phyloP scores from a whole-genome alignment of 2,113 vertebrate genomes.

The Ranitomeya variabilis region DNA sequence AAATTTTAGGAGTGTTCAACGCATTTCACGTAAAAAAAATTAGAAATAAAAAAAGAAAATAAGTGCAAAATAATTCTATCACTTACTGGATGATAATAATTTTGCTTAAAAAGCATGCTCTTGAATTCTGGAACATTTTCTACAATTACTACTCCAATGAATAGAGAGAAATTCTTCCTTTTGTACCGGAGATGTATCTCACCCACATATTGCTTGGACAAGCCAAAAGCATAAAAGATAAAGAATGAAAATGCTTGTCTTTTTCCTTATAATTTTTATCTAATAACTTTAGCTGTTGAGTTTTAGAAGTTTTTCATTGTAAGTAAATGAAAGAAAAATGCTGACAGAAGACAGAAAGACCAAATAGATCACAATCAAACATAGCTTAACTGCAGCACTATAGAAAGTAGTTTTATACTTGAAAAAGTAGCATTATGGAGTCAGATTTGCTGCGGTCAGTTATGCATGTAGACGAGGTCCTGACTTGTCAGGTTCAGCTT shows the following conservation, averaged over 20 bases:
- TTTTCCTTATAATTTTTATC: background rate
- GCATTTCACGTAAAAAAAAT: background rate
- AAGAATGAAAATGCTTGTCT: background rate
- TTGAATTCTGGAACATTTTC: conserved; percentile 4
- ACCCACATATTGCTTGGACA: conserved; percentile 6
- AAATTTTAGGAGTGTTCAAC: no score
- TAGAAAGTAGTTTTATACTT: background rate
- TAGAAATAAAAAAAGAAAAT: background rate
- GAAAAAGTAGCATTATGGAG: background rate
- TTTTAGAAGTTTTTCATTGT: conserved; percentile 4
- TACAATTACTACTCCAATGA: background rate
- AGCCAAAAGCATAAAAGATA: background rate
- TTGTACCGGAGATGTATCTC: background rate
- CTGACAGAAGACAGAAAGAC: background rate
- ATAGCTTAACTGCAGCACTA: background rate
- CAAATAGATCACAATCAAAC: background rate
- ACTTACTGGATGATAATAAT: conserved; percentile 1
- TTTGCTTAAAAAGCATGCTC: conserved; percentile 4
- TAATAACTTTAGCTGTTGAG: background rate
- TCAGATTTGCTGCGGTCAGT: background rate
- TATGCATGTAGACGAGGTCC: background rate
- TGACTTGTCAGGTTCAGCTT: background rate
- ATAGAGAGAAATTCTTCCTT: background rate
- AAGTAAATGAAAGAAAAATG: background rate
- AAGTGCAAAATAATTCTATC: background rate